phyloP scores from a whole-genome alignment of 2,797 vertebrate genomes.

The Loris lydekkerianus region DNA sequence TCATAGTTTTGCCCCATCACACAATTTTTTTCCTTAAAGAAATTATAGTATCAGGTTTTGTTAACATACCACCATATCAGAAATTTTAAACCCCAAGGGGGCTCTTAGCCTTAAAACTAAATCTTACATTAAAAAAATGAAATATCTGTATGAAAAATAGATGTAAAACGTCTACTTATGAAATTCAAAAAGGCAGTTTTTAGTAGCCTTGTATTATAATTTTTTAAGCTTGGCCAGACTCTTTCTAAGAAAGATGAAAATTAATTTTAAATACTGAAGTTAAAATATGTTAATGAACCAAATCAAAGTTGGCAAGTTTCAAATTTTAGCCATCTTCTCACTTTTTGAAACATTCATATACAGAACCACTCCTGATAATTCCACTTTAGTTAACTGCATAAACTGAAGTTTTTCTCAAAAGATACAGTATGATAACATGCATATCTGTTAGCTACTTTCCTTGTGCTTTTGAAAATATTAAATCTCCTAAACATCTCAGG shows the following conservation, averaged over 20 bases:
- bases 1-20: conserved; percentile 2
- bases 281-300: conserved; percentile 46
- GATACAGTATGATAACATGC: background rate
- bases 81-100: background rate
- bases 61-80: conserved; percentile 41
- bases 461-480: conserved; percentile 36
- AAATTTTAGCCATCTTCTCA: conserved; percentile 18
- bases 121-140: conserved; percentile 47
- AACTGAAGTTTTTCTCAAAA: conserved; percentile 46
- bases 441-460: background rate
- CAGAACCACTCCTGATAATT: background rate
- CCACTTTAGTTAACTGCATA: background rate
- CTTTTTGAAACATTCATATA: conserved; percentile 19
- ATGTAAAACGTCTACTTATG: conserved; percentile 52
- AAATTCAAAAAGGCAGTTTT: background rate
- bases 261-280: conserved; percentile 40
- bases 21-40: background rate
- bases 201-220: background rate
- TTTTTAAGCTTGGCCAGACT: conserved; percentile 33
- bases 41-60: conserved; percentile 22
- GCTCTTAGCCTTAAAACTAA: conserved; percentile 37
- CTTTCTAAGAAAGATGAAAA: conserved; percentile 56
- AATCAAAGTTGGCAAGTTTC: conserved; percentile 41
- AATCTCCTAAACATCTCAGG: background rate
- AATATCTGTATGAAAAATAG: conserved; percentile 47